Evolutionary conservation across 2,888 invertebrate genomes (phyloP).

Genomic region (Amblyteles armatorius): DNA sequence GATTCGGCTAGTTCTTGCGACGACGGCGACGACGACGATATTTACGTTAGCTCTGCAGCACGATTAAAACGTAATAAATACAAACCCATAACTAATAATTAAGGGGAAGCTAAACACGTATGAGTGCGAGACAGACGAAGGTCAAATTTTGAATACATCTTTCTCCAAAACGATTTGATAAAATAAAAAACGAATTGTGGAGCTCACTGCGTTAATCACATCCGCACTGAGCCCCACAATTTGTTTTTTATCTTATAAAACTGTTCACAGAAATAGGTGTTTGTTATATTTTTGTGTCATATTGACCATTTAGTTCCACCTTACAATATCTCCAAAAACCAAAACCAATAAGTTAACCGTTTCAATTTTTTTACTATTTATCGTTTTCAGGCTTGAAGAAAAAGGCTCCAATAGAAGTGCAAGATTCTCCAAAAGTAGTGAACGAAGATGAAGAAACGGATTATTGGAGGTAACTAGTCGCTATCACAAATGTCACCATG

Average conservation of each 20-base stretch:
- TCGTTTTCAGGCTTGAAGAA: slow-evolving; percentile 51
- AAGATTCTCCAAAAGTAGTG: slow-evolving; percentile 9
- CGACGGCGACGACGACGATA: slow-evolving; percentile 61
- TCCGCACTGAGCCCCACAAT: background rate
- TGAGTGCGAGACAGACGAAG: no score
- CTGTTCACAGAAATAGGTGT: no score
- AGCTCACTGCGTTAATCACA: no score
- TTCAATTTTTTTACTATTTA: background rate
- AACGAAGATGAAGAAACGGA: background rate
- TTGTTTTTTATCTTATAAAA: background rate
- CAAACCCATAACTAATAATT: background rate
- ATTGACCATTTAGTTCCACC: background rate
- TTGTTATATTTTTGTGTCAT: no score
- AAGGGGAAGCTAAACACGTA: background rate
- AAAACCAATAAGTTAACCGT: background rate
- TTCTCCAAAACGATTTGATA: no score
- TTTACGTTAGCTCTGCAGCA: slow-evolving; percentile 63
- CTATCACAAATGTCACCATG: background rate
- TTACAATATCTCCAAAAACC: background rate
- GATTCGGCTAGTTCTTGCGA: slow-evolving; percentile 55
- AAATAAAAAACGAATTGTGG: no score
- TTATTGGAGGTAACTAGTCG: slow-evolving; percentile 11
- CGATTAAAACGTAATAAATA: slow-evolving; percentile 59
- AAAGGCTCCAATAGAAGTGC: slow-evolving; percentile 14
- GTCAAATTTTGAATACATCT: no score